phyloP scores from a whole-genome alignment of 2,888 invertebrate genomes.

The Lagria hirta region DNA sequence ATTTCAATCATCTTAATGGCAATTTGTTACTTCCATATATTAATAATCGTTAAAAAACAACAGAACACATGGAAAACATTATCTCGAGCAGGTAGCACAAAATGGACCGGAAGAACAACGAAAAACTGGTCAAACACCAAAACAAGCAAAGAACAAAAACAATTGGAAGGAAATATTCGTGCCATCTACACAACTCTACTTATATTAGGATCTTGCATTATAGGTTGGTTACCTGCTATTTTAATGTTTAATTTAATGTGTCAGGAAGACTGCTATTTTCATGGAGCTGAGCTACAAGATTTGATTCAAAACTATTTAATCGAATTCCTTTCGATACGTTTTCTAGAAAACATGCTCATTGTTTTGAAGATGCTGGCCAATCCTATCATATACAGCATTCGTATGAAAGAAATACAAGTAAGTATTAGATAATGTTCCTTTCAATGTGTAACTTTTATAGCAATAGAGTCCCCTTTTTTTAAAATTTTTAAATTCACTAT shows the following conservation, averaged over 20 bases:
- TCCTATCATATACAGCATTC: slow-evolving; percentile 66
- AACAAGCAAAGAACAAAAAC: slow-evolving; percentile 44
- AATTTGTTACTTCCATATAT: slow-evolving; percentile 62
- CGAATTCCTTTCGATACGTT: slow-evolving; percentile 33
- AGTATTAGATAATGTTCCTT: too few species aligned
- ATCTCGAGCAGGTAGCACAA: slow-evolving; percentile 51
- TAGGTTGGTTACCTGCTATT: slow-evolving; percentile 66
- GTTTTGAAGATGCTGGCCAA: slow-evolving; percentile 65
- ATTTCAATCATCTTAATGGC: slow-evolving; percentile 61
- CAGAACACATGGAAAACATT: slow-evolving; percentile 55
- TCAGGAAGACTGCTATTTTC: slow-evolving; percentile 45
- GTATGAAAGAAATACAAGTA: slow-evolving; percentile 67
- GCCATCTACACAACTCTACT: slow-evolving; percentile 64
- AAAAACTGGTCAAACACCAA: slow-evolving; percentile 25
- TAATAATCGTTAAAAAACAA: slow-evolving; percentile 59
- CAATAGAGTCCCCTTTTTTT: too few species aligned
- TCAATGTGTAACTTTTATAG: too few species aligned
- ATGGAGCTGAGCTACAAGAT: slow-evolving; percentile 34
- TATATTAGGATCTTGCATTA: slow-evolving; percentile 61
- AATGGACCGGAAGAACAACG: slow-evolving; percentile 37
- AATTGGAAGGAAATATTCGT: slow-evolving; percentile 57
- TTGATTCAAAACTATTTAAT: slow-evolving; percentile 34
- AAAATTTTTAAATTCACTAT: too few species aligned
- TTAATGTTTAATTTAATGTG: slow-evolving; percentile 61
- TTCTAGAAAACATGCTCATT: slow-evolving; percentile 57